A percentile compares a stretch with the other conserved stretches of the same genome.
phyloP scores from a whole-genome alignment of 2,797 vertebrate genomes.

The Chloroceryle amazona region DNA sequence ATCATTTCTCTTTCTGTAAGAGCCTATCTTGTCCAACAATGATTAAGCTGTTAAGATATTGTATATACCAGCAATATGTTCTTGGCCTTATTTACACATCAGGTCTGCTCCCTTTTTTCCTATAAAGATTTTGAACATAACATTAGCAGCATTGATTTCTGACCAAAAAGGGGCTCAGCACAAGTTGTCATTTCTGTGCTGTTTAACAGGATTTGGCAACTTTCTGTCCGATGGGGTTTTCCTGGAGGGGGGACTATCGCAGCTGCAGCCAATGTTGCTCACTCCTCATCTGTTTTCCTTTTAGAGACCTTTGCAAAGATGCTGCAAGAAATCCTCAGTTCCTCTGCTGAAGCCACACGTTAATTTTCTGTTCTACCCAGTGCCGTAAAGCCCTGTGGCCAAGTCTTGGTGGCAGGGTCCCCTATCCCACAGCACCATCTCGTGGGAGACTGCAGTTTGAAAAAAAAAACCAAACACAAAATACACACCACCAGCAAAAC shows the following conservation, averaged over 20 bases:
- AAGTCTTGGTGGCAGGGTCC: accelerated
- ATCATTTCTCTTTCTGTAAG: not conserved
- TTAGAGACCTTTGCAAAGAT: not conserved
- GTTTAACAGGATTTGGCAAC: not conserved
- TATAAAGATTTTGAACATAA: not conserved
- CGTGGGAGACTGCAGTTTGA: not conserved
- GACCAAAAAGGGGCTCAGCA: not conserved
- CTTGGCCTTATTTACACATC: not conserved
- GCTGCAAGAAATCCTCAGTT: not conserved
- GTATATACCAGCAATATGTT: too few species aligned
- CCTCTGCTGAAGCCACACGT: not conserved
- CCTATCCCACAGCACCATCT: slow-evolving; percentile 69
- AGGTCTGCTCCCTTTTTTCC: not conserved
- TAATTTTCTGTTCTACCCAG: accelerated
- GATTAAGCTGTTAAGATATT: not conserved
- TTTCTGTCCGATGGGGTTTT: not conserved
- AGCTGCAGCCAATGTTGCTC: not conserved
- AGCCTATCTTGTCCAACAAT: not conserved
- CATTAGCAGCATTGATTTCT: not conserved
- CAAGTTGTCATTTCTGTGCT: not conserved
- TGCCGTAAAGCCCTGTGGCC: accelerated
- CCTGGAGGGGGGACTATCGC: not conserved
- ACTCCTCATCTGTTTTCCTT: not conserved
- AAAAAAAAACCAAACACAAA: not conserved
- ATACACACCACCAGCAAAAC: not conserved